Conservation (phyloP, 1,140 invertebrate species). For the Hesperophylax magnus region DNA sequence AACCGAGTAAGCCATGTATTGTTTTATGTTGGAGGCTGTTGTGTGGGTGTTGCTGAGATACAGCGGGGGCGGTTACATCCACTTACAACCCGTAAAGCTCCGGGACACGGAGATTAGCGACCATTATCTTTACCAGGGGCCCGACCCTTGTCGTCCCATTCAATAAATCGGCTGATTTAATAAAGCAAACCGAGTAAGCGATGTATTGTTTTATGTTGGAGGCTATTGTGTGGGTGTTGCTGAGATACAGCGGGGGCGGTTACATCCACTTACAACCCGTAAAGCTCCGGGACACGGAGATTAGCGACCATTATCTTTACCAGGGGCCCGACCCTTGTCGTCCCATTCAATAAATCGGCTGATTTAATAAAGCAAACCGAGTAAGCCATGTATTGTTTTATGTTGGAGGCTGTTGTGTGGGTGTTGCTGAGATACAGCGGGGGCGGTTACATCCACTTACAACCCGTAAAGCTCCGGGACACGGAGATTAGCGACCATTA, state of each 20-base stretch:
- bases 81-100: slow-evolving; percentile 29
- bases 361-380: slow-evolving; percentile 8
- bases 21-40: neutral
- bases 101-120: slow-evolving; percentile 19
- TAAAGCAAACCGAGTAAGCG: neutral
- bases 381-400: neutral
- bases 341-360: slow-evolving; percentile 8
- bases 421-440: neutral
- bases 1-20: neutral
- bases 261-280: slow-evolving; percentile 37
- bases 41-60: neutral
- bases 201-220: neutral
- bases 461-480: slow-evolving; percentile 10
- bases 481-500: slow-evolving; percentile 21
- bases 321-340: neutral
- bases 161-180: slow-evolving; percentile 13
- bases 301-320: slow-evolving; percentile 5
- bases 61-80: slow-evolving; percentile 31
- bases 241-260: slow-evolving; percentile 10
- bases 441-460: slow-evolving; percentile 43
- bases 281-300: slow-evolving; percentile 17
- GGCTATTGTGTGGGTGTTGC: neutral
- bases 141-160: slow-evolving; percentile 2
- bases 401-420: neutral
- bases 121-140: neutral